A percentile compares a stretch with the other conserved stretches of the same genome.
Conservation (phyloP, 2,113 vertebrate species). For the Sinocyclocheilus grahami region DNA sequence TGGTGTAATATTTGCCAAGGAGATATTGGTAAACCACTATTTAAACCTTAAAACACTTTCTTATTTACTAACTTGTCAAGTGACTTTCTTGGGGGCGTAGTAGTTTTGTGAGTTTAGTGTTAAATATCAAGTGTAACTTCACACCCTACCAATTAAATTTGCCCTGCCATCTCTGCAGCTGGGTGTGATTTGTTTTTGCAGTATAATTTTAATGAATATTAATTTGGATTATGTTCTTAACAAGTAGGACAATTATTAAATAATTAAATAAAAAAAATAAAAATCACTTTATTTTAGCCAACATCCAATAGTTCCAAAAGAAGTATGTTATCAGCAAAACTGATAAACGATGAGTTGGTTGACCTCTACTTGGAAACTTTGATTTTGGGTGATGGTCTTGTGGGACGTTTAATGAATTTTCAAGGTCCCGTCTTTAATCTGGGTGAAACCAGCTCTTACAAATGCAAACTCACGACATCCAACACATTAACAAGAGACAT, state of each 20-base stretch:
- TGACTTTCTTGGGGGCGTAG: no score
- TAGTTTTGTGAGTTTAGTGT: constrained; percentile 20
- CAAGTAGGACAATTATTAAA: neutral
- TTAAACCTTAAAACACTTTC: no score
- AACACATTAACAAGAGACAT: neutral
- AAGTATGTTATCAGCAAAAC: neutral
- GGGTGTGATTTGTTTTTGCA: constrained; percentile 14
- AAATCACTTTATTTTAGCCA: neutral
- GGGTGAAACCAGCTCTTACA: neutral
- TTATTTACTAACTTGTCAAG: no score
- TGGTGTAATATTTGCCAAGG: no score
- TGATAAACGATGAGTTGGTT: neutral
- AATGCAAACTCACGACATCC: neutral
- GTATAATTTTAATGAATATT: neutral
- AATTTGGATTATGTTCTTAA: no score
- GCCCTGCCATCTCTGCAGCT: neutral
- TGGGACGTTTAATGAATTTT: neutral
- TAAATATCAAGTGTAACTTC: constrained; percentile 22
- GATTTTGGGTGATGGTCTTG: neutral
- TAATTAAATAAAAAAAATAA: no score
- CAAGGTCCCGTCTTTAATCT: neutral
- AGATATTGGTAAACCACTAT: no score
- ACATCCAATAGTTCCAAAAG: neutral
- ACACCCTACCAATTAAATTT: constrained; percentile 21
- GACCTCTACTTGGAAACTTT: neutral